Percentiles rank a stretch among this genome's conserved stretches.
Conservation (phyloP, 2,113 vertebrate species). For the Alces alces region DNA sequence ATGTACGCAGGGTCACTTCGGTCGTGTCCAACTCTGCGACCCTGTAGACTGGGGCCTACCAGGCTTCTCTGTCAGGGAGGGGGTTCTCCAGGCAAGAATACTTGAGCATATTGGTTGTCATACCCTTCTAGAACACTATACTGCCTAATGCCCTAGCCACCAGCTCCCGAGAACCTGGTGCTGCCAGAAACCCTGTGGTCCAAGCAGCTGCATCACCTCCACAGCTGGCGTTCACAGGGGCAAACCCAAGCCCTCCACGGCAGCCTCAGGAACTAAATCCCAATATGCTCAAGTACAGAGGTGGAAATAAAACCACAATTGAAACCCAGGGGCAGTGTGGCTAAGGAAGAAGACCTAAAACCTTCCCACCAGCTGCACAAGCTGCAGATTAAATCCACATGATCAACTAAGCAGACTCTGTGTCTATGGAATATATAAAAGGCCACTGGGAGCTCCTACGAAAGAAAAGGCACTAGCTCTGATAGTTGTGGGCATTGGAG, state of each 20-base stretch:
- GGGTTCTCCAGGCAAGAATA: neutral
- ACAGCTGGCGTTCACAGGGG: neutral
- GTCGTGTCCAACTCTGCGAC: fast-evolving
- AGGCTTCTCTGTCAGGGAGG: neutral
- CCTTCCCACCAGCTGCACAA: neutral
- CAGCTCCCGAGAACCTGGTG: neutral
- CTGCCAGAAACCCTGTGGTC: neutral
- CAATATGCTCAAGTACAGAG: no score
- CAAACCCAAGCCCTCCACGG: neutral
- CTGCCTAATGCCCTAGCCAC: neutral
- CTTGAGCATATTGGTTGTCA: neutral
- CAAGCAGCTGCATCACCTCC: neutral
- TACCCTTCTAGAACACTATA: neutral
- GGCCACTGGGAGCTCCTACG: neutral
- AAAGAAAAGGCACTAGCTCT: neutral
- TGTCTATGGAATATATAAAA: neutral
- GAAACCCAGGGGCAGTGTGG: neutral
- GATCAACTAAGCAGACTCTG: neutral
- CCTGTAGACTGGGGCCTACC: neutral
- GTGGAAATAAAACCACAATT: neutral
- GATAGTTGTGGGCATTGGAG: fast-evolving
- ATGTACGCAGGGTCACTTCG: fast-evolving
- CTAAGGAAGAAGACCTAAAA: neutral
- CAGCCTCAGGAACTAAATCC: neutral
- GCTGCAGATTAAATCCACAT: neutral